These are phyloP conservation scores for Conus ventricosus DNA, from an alignment of 1,140 invertebrate genomes.

Conservation along the genomic window DNA sequence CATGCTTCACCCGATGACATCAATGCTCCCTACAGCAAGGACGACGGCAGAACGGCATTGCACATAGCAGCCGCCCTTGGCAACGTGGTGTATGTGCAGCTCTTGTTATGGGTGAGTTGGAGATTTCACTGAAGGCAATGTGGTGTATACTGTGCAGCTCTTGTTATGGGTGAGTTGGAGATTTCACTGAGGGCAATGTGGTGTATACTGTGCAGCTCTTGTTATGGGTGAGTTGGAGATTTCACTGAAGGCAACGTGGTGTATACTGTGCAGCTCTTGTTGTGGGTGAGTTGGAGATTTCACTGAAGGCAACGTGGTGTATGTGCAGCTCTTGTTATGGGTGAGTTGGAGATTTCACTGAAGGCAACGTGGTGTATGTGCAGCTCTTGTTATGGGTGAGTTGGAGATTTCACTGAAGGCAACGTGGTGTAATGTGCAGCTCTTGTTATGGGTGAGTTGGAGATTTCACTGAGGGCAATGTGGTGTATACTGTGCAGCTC, in stretches of 20 bases:
- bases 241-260: constrained; percentile 86
- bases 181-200: constrained; percentile 84
- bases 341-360: constrained; percentile 77
- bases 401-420: constrained; percentile 77
- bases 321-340: constrained; percentile 95
- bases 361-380: not conserved
- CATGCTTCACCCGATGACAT: constrained; percentile 77
- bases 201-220: constrained; percentile 93
- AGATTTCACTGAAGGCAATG: no score
- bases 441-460: constrained; percentile 93
- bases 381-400: no score
- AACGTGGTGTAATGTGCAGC: constrained; percentile 92
- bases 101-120: constrained; percentile 92
- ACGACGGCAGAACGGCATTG: constrained; percentile 83
- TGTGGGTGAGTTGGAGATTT: constrained; percentile 94
- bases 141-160: constrained; percentile 6
- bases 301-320: constrained; percentile 92
- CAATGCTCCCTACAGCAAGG: constrained; percentile 80
- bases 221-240: constrained; percentile 86
- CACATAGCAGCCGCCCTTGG: constrained; percentile 93
- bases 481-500: constrained; percentile 92
- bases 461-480: no score
- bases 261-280: constrained; percentile 91
- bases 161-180: no score
- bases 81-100: constrained; percentile 91